Conservation (phyloP, 2,888 invertebrate genomes). For the Proisotoma minuta region DNA sequence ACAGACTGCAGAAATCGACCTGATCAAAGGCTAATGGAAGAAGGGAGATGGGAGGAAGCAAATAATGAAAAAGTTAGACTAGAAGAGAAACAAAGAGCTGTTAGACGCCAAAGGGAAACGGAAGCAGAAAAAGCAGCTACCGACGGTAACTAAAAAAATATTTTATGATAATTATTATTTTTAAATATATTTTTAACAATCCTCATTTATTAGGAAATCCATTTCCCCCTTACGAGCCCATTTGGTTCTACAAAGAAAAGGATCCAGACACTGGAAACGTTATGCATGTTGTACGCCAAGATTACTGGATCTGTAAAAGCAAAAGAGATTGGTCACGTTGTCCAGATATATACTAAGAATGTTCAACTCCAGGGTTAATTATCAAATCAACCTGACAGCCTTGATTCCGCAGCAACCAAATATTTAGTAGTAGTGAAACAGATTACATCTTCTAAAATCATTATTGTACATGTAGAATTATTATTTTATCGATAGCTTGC, state of each 20-base stretch:
- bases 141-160: constrained; percentile 50
- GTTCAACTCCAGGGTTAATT: no score
- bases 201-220: constrained; percentile 56
- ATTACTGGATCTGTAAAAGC: constrained; percentile 90
- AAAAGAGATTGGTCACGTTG: constrained; percentile 82
- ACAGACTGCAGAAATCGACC: constrained; percentile 89
- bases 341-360: constrained; percentile 73
- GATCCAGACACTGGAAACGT: constrained; percentile 62
- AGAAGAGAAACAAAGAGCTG: constrained; percentile 91
- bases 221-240: constrained; percentile 69
- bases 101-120: constrained; percentile 70
- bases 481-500: no score
- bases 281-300: constrained; percentile 77
- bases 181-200: neutral
- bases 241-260: constrained; percentile 84
- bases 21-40: constrained; percentile 97
- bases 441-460: no score
- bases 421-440: no score
- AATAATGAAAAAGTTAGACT: constrained; percentile 77
- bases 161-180: neutral
- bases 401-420: no score
- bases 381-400: no score
- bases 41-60: constrained; percentile 85
- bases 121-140: constrained; percentile 63
- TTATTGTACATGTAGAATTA: no score